Conservation (phyloP, 2,888 invertebrate genomes). For the Idaea straminata region DNA sequence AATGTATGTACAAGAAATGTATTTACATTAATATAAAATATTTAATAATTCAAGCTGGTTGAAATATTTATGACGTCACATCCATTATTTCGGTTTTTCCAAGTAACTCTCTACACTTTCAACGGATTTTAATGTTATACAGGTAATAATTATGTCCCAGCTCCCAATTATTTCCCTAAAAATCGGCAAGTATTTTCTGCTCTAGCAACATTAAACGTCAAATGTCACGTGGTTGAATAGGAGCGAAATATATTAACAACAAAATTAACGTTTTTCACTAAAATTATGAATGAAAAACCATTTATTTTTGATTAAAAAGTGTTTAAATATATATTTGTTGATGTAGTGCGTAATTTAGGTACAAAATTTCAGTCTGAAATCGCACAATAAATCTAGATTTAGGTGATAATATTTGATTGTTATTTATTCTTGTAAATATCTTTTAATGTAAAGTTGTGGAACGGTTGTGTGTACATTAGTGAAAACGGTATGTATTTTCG, state of each 20-base stretch:
- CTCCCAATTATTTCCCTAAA: neutral
- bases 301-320: constrained; percentile 37
- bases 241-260: constrained; percentile 60
- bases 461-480: constrained; percentile 62
- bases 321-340: constrained; percentile 24
- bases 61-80: too few relatives aligned
- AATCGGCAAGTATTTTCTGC: neutral
- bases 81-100: too few relatives aligned
- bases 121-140: too few relatives aligned
- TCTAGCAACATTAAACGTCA: constrained; percentile 50
- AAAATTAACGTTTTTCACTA: constrained; percentile 46
- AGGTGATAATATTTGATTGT: neutral
- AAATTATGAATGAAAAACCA: constrained; percentile 71
- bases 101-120: too few relatives aligned
- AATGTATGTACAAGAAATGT: too few relatives aligned
- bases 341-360: constrained; percentile 26
- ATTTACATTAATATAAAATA: too few relatives aligned
- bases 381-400: constrained; percentile 32
- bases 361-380: constrained; percentile 27
- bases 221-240: constrained; percentile 46
- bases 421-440: neutral
- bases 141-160: neutral
- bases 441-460: neutral
- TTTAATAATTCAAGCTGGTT: too few relatives aligned
- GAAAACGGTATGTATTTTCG: constrained; percentile 56